Evolutionary conservation across 2,888 invertebrate genomes (phyloP).

Genomic region (Patella pellucida): DNA sequence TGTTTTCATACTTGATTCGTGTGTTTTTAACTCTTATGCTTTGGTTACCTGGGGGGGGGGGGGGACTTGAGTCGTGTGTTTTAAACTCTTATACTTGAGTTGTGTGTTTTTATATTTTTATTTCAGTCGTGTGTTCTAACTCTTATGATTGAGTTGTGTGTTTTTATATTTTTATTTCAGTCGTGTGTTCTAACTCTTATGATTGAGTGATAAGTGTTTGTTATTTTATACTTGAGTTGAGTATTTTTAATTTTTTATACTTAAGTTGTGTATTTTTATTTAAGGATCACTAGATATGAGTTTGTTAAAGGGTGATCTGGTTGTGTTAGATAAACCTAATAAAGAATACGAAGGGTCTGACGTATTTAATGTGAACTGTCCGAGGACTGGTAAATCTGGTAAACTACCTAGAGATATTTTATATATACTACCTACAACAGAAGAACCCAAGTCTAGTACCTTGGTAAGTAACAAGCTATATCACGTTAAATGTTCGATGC

Average conservation of each 20-base stretch:
- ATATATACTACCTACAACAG: slow-evolving; percentile 48
- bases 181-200: not conserved
- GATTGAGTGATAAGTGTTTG: no score
- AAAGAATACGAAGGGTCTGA: slow-evolving; percentile 39
- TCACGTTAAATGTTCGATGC: no score
- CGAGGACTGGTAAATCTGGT: slow-evolving; percentile 45
- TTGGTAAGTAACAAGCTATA: slow-evolving; percentile 40
- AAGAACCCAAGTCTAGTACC: slow-evolving; percentile 46
- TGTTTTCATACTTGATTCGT: no score
- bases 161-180: not conserved
- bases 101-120: not conserved
- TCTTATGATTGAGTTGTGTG: not conserved
- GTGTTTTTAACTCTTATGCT: no score
- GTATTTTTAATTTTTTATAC: no score
- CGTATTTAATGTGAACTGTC: slow-evolving; percentile 45
- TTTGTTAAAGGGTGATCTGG: slow-evolving; percentile 53
- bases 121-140: no score
- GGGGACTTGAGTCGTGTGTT: no score
- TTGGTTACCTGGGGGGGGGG: no score
- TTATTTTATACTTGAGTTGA: no score
- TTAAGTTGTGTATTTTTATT: slow-evolving; percentile 7
- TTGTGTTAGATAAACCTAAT: slow-evolving; percentile 48
- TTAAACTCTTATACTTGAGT: no score
- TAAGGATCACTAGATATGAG: slow-evolving; percentile 50
- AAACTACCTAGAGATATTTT: slow-evolving; percentile 51